Conservation (phyloP, 2,888 invertebrate genomes). For the Stictocephala bisonia region DNA sequence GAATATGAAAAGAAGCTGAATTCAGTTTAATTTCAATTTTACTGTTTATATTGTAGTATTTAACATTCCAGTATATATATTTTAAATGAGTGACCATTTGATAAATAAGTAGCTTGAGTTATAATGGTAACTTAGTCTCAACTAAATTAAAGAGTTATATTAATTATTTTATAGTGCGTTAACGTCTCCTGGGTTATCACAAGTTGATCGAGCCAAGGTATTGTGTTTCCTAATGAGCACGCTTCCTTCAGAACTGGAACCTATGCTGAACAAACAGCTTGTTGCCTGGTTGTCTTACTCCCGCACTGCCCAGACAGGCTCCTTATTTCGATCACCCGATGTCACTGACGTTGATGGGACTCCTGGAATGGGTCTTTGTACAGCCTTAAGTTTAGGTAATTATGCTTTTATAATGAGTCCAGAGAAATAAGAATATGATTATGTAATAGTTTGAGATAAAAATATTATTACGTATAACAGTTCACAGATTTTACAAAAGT, state of each 20-base stretch:
- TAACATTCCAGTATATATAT: too few relatives aligned
- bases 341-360: conserved; percentile 44
- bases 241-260: conserved; percentile 17
- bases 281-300: conserved; percentile 33
- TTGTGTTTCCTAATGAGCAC: conserved; percentile 38
- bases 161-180: background rate
- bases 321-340: conserved; percentile 41
- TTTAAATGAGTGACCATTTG: too few relatives aligned
- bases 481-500: too few relatives aligned
- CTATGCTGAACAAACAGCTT: conserved; percentile 26
- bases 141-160: background rate
- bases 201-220: conserved; percentile 35
- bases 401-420: background rate
- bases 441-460: too few relatives aligned
- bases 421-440: too few relatives aligned
- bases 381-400: conserved; percentile 42
- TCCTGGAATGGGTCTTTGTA: conserved; percentile 27
- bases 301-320: conserved; percentile 12
- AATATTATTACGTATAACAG: too few relatives aligned
- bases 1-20: too few relatives aligned
- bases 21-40: too few relatives aligned
- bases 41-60: too few relatives aligned
- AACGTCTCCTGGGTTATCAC: background rate
- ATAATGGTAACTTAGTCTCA: too few relatives aligned
- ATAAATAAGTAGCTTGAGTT: too few relatives aligned